phyloP scores from a whole-genome alignment of 2,888 invertebrate genomes.

The Crossocerus cetratus region DNA sequence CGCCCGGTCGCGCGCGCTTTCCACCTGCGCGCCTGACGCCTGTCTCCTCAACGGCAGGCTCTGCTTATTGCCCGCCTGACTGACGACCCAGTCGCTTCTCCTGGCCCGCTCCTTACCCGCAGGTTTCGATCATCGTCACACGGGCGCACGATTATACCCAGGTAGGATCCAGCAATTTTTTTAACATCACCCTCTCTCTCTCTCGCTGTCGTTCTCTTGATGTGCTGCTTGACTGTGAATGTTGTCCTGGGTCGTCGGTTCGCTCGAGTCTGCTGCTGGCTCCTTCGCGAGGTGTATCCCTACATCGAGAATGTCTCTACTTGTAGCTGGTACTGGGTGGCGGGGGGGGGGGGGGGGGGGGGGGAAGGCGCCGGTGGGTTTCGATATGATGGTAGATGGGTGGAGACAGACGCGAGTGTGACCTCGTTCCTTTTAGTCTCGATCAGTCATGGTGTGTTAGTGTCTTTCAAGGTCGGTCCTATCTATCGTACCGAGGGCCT shows the following conservation, averaged over 20 bases:
- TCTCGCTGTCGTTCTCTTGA: too few species aligned
- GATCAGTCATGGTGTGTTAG: constrained; percentile 32
- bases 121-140: neutral
- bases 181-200: too few species aligned
- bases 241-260: too few species aligned
- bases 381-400: constrained; percentile 1
- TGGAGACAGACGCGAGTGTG: constrained; percentile 1
- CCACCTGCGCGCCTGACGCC: neutral
- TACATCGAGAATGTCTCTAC: too few species aligned
- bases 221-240: too few species aligned
- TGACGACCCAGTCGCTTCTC: neutral
- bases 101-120: neutral
- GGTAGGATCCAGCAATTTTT: neutral
- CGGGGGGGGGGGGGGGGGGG: neutral
- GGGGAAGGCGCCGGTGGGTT: neutral
- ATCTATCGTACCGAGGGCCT: constrained; percentile 12
- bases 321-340: neutral
- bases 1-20: neutral
- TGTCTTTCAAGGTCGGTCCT: constrained; percentile 36
- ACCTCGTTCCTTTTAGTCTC: constrained; percentile 34
- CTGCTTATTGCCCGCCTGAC: neutral
- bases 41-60: neutral
- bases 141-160: neutral
- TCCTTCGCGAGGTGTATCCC: too few species aligned
- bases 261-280: too few species aligned